Evolutionary conservation across 1,140 invertebrate genomes (phyloP).

Genomic region (Drosophila arawakana): DNA sequence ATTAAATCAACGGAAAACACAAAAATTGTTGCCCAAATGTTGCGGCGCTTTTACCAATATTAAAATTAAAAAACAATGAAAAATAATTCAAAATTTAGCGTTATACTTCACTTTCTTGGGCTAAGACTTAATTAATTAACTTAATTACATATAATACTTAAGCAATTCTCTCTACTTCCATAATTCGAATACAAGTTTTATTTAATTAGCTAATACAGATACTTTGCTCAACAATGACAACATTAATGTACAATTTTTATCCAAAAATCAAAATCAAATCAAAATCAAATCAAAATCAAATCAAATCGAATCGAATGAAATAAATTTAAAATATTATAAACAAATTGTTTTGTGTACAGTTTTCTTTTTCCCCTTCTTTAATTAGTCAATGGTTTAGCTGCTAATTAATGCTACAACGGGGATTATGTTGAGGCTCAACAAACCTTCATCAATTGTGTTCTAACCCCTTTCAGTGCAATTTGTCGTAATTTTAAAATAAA

Average conservation of each 20-base stretch:
- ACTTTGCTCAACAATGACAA: constrained; percentile 56
- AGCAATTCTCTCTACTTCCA: constrained; percentile 38
- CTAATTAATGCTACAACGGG: background rate
- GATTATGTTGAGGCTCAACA: background rate
- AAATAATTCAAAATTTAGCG: constrained; percentile 24
- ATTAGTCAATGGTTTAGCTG: constrained; percentile 5
- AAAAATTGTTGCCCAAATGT: constrained; percentile 32
- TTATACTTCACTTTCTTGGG: constrained; percentile 24
- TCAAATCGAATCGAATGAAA: constrained; percentile 41
- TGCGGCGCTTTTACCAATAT: constrained; percentile 41
- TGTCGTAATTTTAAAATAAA: constrained; percentile 54
- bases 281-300: constrained; percentile 20
- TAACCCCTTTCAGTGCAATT: constrained; percentile 35
- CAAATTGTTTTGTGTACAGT: background rate
- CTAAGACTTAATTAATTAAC: constrained; percentile 27
- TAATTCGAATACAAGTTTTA: constrained; percentile 22
- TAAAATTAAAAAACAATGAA: background rate
- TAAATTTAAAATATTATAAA: constrained; percentile 23
- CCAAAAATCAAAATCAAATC: constrained; percentile 13
- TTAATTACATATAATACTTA: constrained; percentile 8
- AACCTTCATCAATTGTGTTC: background rate
- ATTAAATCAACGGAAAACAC: background rate
- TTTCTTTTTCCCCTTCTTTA: background rate
- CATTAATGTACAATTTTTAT: constrained; percentile 51
- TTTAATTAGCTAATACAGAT: constrained; percentile 58